Conservation (phyloP, 2,113 vertebrate species). For the Lichenostomus cassidix region DNA sequence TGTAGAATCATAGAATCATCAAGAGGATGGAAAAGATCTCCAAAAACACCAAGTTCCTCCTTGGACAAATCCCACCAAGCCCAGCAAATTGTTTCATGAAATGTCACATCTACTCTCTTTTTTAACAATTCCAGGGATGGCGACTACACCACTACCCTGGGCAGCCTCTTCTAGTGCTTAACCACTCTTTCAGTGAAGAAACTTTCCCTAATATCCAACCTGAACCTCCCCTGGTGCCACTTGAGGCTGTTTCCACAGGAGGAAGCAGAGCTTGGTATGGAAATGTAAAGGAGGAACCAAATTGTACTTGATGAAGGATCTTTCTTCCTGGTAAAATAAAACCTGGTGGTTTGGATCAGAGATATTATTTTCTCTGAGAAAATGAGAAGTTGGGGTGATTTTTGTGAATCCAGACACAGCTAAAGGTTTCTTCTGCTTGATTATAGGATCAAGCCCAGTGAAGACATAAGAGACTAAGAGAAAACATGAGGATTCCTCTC, state of each 20-base stretch:
- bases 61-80: not conserved
- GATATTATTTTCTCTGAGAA: not conserved
- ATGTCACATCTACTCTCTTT: fast-evolving
- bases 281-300: not conserved
- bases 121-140: not conserved
- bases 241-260: not conserved
- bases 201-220: not conserved
- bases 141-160: not conserved
- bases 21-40: not conserved
- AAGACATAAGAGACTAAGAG: not conserved
- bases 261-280: not conserved
- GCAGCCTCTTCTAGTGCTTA: not conserved
- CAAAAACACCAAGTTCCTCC: too few relatives aligned
- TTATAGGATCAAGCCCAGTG: not conserved
- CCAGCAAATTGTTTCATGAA: not conserved
- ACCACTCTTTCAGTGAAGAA: not conserved
- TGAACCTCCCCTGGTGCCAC: not conserved
- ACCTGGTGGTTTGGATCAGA: not conserved
- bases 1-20: not conserved
- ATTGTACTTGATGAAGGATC: not conserved
- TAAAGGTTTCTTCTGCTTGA: not conserved
- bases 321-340: not conserved
- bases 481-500: not conserved
- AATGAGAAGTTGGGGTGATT: not conserved
- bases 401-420: not conserved